Evolutionary conservation across 2,113 vertebrate species (phyloP).

Genomic region (Ploceus nigricollis): DNA sequence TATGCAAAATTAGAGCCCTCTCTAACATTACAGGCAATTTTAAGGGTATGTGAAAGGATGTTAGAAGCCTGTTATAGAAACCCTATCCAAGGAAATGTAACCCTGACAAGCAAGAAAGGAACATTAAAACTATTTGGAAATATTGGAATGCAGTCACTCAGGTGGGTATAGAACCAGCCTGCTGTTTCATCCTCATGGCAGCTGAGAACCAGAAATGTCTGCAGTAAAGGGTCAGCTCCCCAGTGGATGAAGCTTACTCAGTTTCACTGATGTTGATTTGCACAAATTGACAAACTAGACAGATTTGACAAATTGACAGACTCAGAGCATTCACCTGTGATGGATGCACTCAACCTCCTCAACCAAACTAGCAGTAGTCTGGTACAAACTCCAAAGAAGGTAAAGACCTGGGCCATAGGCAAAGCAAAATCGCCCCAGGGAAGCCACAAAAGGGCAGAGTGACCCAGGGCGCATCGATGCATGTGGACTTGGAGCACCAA

Average conservation of each 20-base stretch:
- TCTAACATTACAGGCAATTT: background rate
- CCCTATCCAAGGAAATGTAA: background rate
- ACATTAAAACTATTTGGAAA: background rate
- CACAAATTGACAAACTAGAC: background rate
- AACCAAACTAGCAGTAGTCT: background rate
- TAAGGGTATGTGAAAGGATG: background rate
- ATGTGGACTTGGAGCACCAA: background rate
- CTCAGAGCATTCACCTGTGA: background rate
- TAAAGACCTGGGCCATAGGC: background rate
- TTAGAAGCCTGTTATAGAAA: background rate
- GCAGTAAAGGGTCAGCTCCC: background rate
- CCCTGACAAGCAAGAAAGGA: background rate
- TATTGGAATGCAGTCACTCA: background rate
- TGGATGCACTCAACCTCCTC: background rate
- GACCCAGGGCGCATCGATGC: background rate
- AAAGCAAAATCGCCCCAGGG: background rate
- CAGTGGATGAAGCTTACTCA: background rate
- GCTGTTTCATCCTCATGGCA: background rate
- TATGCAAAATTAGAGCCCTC: constrained; percentile 15
- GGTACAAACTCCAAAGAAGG: background rate
- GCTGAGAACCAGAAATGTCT: background rate
- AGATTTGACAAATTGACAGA: background rate
- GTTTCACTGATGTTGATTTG: background rate
- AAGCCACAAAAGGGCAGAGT: background rate
- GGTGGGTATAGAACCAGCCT: background rate